phyloP scores from a whole-genome alignment of 2,888 invertebrate genomes.

The Augochlorella aurata region DNA sequence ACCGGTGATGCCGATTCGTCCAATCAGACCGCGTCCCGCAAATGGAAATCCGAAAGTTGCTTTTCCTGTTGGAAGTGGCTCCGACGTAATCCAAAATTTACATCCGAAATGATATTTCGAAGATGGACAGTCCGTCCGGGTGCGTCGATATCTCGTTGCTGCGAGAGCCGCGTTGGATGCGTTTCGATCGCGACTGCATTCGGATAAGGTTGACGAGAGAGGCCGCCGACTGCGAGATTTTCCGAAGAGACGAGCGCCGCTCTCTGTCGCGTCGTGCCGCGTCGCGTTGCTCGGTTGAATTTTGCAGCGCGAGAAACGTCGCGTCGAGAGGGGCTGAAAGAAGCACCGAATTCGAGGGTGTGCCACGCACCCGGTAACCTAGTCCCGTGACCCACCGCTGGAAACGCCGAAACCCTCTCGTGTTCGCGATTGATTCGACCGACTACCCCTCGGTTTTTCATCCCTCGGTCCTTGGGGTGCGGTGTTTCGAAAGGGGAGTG shows the following conservation, averaged over 20 bases:
- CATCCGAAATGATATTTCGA: conserved; percentile 60
- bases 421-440: conserved; percentile 73
- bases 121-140: conserved; percentile 52
- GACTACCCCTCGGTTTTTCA: conserved; percentile 69
- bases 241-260: neutral
- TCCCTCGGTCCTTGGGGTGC: conserved; percentile 63
- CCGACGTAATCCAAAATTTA: conserved; percentile 49
- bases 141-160: conserved; percentile 21
- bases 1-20: conserved; percentile 67
- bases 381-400: conserved; percentile 66
- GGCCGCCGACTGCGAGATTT: neutral
- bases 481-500: conserved; percentile 54
- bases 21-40: conserved; percentile 69
- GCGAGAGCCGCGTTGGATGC: neutral
- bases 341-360: conserved; percentile 48
- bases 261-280: no score
- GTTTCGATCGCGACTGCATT: neutral
- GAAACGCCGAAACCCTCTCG: conserved; percentile 62
- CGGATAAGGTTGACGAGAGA: conserved; percentile 10
- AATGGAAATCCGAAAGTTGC: conserved; percentile 69
- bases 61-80: conserved; percentile 51
- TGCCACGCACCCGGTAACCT: conserved; percentile 68
- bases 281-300: conserved; percentile 22
- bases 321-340: conserved; percentile 37
- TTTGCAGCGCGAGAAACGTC: conserved; percentile 43